Evolutionary conservation across 2,888 invertebrate genomes (phyloP).

Genomic region (Synergus itoensis): DNA sequence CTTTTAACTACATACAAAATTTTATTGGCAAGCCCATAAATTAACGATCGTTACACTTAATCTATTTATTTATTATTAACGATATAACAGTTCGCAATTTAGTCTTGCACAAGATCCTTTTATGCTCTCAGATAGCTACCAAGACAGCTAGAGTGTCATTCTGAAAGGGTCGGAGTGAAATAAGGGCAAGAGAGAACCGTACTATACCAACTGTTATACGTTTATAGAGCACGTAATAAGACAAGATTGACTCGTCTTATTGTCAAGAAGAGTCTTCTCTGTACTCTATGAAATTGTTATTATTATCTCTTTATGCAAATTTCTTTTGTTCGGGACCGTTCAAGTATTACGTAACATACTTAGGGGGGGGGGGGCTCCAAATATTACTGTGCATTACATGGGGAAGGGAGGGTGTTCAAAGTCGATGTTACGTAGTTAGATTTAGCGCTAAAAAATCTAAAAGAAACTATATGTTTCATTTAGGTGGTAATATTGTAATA

Average conservation of each 20-base stretch:
- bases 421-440: no score
- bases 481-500: no score
- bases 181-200: neutral
- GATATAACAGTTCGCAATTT: neutral
- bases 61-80: slow-evolving; percentile 18
- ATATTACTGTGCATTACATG: no score
- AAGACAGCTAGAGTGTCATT: neutral
- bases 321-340: neutral
- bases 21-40: neutral
- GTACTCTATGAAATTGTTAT: neutral
- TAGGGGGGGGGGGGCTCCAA: no score
- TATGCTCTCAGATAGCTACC: neutral
- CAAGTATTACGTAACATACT: no score
- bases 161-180: neutral
- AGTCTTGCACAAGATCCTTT: neutral
- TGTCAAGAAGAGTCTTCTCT: neutral
- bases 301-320: neutral
- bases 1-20: neutral
- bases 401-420: no score
- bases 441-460: no score
- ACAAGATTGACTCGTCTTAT: neutral
- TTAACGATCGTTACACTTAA: neutral
- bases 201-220: neutral
- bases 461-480: no score
- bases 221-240: neutral